Conservation (phyloP, 2,797 vertebrate species). For the Lemur catta region DNA sequence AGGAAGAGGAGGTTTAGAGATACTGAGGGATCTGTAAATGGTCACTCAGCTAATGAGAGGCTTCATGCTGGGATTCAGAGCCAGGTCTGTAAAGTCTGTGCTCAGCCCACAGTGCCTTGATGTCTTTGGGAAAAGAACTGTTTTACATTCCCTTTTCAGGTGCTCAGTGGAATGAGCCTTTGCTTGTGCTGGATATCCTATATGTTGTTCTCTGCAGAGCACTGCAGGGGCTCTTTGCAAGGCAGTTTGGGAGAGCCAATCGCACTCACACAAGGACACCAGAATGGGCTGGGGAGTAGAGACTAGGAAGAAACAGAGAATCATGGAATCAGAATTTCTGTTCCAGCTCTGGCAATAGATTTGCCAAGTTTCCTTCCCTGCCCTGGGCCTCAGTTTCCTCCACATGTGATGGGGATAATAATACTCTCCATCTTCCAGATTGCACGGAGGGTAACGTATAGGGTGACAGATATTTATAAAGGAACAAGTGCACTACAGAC, state of each 20-base stretch:
- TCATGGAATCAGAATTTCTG: neutral
- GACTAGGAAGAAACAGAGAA: neutral
- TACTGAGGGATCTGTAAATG: neutral
- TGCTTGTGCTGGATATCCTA: neutral
- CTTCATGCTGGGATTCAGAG: neutral
- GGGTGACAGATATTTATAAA: neutral
- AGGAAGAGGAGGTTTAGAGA: no score
- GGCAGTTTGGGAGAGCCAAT: neutral
- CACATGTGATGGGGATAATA: neutral
- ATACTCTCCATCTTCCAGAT: neutral
- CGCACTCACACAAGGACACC: fast-evolving
- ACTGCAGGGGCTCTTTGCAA: neutral
- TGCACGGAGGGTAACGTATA: neutral
- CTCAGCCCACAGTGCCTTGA: neutral
- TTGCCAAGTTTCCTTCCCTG: neutral
- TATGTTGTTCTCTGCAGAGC: neutral
- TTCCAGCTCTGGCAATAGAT: neutral
- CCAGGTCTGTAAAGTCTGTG: neutral
- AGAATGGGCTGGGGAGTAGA: no score
- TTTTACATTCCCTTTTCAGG: neutral
- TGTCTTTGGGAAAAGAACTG: neutral
- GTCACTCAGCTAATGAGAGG: neutral
- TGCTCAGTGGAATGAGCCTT: neutral
- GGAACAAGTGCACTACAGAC: neutral
- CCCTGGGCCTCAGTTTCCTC: neutral